Evolutionary conservation across 2,113 vertebrate genomes (phyloP).

Genomic region (Paratilapia polleni): DNA sequence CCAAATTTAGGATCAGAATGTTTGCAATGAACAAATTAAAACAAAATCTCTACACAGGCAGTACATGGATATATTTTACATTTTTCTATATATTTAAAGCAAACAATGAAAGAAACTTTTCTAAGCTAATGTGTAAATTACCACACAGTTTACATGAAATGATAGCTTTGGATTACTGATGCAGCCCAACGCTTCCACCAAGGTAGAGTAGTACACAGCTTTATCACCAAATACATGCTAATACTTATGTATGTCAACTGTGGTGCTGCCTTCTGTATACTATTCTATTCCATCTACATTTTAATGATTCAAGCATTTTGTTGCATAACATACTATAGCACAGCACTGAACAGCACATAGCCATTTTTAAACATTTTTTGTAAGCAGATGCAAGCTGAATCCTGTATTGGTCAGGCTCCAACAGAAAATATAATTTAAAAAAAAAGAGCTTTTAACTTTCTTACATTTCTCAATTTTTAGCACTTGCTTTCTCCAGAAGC

Average conservation of each 20-base stretch:
- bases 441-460: background rate
- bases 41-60: background rate
- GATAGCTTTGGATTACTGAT: background rate
- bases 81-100: background rate
- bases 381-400: background rate
- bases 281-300: background rate
- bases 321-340: background rate
- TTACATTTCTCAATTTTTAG: background rate
- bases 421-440: background rate
- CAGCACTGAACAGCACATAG: background rate
- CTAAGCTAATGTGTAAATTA: background rate
- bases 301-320: background rate
- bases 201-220: background rate
- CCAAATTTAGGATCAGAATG: background rate
- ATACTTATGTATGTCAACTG: background rate
- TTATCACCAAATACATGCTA: background rate
- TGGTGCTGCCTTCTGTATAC: background rate
- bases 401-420: background rate
- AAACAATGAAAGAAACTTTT: constrained; percentile 10
- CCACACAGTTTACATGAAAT: background rate
- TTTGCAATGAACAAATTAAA: constrained; percentile 21
- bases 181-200: too few species aligned
- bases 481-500: background rate
- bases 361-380: background rate
- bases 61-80: background rate